Base-by-base conservation (phyloP, 2,113 vertebrate species). In the Mormyrus iriodes region DNA sequence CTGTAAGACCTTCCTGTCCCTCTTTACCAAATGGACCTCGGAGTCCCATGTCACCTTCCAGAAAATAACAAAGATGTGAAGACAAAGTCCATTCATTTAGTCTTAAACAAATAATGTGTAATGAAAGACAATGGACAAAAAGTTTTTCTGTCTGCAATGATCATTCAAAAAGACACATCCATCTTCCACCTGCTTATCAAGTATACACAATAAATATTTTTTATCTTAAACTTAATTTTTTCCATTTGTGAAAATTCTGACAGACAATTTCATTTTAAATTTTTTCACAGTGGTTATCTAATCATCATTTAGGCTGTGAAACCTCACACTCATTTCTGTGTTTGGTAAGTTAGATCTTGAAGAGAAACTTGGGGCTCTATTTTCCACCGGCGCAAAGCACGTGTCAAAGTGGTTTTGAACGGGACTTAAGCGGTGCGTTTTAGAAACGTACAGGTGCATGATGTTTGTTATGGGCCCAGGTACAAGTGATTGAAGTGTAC, bases 1-100 rank as follows among this genome's bases (percentile, higher is more conserved):
- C 95, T 4, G 52, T 83, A 51, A 89, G 53, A 89, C 95, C 95
- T 12, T 93, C 90, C 58, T 3, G 3, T 53, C 95, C 95, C 0
- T 90, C 44, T 0, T 65, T 92, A 13, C 95, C 95, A 88, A 89
- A 89, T 0, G 91, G 89, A 76, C 95, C 95, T 10, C 82, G 46
- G 3, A 95, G 94, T n/a, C 95, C 95, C 0, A 69, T 21, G 35
- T 94, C 93, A 90, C 95, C 95, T 96, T 65, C 13, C 58, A 89
- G 90, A 73, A 39, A 51, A 88, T 39, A 76, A 17, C 44, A 21
- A 87, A 73, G 73, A 55, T 69, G 27, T 31, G 27, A 49, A 86
- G 84, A 27, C 27, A 13, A n/a, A 27, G 8, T n/a, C 27, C 2
- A 0, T 27, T 24, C 8, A 24, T 65, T 65, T 65, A 65, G 58